Base-by-base conservation (phyloP, 2,113 vertebrate species). In the Nothoprocta perdicaria region DNA sequence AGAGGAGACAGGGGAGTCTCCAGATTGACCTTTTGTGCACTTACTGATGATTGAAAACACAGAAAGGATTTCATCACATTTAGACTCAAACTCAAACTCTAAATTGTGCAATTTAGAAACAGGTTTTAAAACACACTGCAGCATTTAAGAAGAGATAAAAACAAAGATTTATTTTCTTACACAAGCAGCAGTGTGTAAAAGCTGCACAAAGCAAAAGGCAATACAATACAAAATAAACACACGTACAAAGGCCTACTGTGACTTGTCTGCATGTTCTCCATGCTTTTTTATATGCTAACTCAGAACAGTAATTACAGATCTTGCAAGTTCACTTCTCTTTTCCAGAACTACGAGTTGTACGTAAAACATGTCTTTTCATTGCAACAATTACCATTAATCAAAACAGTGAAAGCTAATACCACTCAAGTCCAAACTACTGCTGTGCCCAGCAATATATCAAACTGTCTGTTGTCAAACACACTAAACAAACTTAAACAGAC, bases 321-420 rank as follows among this genome's bases (percentile, higher is more conserved):
- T 95, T 96, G 95, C 95, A 96, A 97, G 96, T 97, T 98, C 97
- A 98, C 97, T 98, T 98, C 97, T 97, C 97, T 97, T 98, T 98
- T 97, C 92, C 95, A 97, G 95, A 97, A 97, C 96, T 97, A 97
- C 92, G 97, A 97, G 97, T 96, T 97, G 96, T 97, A 98, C 66
- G 92, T 97, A 98, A 98, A 98, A 97, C 96, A 96, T 93, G 97
- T 94, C 96, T 98, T 98, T 98, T 98, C 97, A 98, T 96, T 1
- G 94, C 97, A 98, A 98, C 98, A 98, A 98, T 98, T 98, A 98
- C 97, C 98, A 98, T 98, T 98, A 98, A 98, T 98, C 98, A 98
- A 98, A 98, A 97, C 96, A 98, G 93, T 87, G 97, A 97, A 97
- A 97, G 97, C 97, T 98, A 98, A 98, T 98, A 98, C 98, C 95